Evolutionary conservation across 1,140 invertebrate species (phyloP), one percentile per base, ranked within the genome.

Genomic region (Procambarus virginalis): DNA sequence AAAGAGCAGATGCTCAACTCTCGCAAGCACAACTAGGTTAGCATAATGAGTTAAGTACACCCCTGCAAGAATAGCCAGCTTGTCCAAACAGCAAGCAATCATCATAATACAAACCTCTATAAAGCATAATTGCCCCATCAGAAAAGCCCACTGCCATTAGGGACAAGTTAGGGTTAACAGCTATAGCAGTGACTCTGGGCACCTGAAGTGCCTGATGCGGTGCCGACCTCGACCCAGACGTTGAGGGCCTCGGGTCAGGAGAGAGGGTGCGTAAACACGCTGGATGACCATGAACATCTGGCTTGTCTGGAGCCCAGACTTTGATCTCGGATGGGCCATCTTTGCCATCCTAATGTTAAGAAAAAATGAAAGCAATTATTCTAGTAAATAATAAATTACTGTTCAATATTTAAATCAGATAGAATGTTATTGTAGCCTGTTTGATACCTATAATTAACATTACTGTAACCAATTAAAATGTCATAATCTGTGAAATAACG

Each of bases 141-240:
- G 95, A 95, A 94, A 98, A 98, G 10, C 98, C 98, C 90, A 98
- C 95, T 58, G 97, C 97, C 95, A 99, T 96, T 77, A 97, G 94
- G 93, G 96, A 96, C 93, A 97, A 94, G 94, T 96, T 97, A 89
- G 97, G 97, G 94, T 98, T 96, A 1, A 98, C 96, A 92, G 96
- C 96, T 48, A 98, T 94, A 85, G 96, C 95, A 68, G 97, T 97
- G 3, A 96, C 96, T 75, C 95, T 95, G 22, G 96, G 95, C 20
- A 88, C 34, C 70, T 79, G 79, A 95, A 90, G 96, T 8, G 48
- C 58, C 22, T 87, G 45, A 2, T 64, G 34, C n/a, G 14, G 70
- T 10, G 34, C 48, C 8, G 73, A 81, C 83, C 34, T 76, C 46
- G 45, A 75, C 45, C 78, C 49, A 68, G 64, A 68, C 46, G 20